phyloP scores from a whole-genome alignment of 2,113 vertebrate genomes.

The Xiphophorus couchianus region DNA sequence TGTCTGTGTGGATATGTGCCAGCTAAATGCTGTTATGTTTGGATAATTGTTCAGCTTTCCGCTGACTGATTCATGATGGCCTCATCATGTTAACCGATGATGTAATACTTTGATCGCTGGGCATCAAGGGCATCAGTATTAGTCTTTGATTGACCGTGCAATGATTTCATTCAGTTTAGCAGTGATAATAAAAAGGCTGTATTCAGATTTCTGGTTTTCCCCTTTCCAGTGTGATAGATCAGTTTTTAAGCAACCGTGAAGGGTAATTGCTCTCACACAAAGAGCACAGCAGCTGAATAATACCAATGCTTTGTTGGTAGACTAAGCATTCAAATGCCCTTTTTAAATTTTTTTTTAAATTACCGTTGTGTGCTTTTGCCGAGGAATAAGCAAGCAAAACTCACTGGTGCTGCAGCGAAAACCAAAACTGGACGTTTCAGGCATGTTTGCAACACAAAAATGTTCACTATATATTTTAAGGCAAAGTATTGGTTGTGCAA shows the following conservation, averaged over 20 bases:
- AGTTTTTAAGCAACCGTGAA: neutral
- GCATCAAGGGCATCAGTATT: constrained; percentile 13
- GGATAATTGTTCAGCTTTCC: constrained; percentile 59
- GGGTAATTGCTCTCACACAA: neutral
- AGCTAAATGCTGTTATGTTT: constrained; percentile 63
- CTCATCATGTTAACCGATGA: constrained; percentile 56
- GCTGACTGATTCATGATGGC: constrained; percentile 61
- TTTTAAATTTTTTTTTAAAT: no score
- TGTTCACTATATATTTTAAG: no score
- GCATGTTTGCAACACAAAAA: neutral
- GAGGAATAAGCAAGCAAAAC: neutral
- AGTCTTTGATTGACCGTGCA: constrained; percentile 21
- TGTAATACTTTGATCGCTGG: constrained; percentile 49
- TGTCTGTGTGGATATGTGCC: constrained; percentile 66
- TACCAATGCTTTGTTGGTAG: neutral
- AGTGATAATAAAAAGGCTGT: neutral
- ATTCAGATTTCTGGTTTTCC: neutral
- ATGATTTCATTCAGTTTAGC: constrained; percentile 10
- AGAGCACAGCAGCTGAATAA: neutral
- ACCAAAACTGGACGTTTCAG: neutral
- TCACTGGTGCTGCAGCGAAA: neutral
- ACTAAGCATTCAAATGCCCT: no score
- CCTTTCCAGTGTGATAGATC: no score
- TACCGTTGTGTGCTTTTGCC: neutral
- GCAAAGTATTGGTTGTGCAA: no score